phyloP scores from a whole-genome alignment of 1,140 invertebrate genomes.

The Megathymus violae region DNA sequence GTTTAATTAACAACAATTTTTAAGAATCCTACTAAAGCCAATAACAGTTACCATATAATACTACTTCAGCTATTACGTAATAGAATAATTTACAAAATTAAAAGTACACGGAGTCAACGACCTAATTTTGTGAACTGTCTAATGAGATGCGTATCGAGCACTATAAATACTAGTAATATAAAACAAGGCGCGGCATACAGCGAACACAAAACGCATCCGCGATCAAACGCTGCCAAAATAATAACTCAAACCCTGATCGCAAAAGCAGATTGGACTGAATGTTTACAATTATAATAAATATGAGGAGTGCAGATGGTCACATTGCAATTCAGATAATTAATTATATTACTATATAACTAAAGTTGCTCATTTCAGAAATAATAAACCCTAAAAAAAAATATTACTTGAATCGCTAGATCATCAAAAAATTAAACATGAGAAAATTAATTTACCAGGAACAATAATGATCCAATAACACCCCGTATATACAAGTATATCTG shows the following conservation, averaged over 20 bases:
- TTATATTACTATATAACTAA: constrained; percentile 8
- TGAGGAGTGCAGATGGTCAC: constrained; percentile 26
- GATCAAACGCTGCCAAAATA: constrained; percentile 72
- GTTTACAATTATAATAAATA: constrained; percentile 60
- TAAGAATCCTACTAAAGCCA: no score
- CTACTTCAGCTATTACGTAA: no score
- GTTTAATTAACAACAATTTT: no score
- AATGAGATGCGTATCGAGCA: constrained; percentile 67
- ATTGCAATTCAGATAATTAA: constrained; percentile 8
- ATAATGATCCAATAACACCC: no score
- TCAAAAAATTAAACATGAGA: no score
- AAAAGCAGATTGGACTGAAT: constrained; percentile 45
- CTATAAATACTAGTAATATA: constrained; percentile 73
- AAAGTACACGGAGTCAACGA: constrained; percentile 68
- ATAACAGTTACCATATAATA: no score
- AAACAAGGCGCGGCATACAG: constrained; percentile 57
- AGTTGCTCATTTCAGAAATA: background rate
- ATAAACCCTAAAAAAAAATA: background rate
- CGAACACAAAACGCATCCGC: constrained; percentile 72
- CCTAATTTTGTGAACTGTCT: constrained; percentile 70
- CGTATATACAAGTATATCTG: no score
- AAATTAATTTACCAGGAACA: no score
- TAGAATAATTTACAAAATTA: constrained; percentile 43
- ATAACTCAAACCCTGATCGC: constrained; percentile 64
- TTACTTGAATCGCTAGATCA: no score